Evolutionary conservation across 2,113 vertebrate genomes (phyloP).

Genomic region (Eulemur rufifrons): DNA sequence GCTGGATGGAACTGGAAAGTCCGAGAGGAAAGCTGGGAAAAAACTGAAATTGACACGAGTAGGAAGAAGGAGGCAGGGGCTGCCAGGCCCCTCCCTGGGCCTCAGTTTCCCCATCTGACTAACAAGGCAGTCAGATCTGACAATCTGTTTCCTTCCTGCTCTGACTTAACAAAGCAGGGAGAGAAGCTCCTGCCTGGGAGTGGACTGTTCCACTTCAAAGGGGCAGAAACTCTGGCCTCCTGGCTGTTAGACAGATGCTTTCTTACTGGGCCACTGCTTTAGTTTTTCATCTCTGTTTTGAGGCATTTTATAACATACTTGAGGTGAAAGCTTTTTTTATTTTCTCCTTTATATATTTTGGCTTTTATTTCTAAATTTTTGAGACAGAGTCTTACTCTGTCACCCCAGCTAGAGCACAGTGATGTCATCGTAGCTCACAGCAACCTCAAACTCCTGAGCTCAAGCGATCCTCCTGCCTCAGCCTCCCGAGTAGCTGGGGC

Average conservation of each 20-base stretch:
- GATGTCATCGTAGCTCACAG: no score
- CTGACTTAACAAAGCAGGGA: not conserved
- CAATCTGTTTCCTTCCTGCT: not conserved
- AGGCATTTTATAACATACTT: not conserved
- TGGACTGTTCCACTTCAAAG: no score
- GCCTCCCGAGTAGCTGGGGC: no score
- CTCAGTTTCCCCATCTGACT: not conserved
- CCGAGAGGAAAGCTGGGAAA: no score
- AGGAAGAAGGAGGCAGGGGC: not conserved
- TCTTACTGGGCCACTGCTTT: not conserved
- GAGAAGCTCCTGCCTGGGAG: not conserved
- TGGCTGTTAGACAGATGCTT: not conserved
- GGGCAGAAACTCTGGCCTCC: not conserved
- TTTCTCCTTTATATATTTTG: not conserved
- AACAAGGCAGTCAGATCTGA: accelerated
- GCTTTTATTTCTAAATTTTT: not conserved
- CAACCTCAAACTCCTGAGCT: no score
- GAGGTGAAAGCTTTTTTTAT: not conserved
- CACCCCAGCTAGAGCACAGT: no score
- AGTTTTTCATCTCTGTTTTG: not conserved
- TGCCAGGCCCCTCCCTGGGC: not conserved
- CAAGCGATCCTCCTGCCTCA: no score
- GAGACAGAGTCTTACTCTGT: no score
- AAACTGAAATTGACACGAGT: not conserved
- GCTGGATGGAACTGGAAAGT: not conserved